Evolutionary conservation across 2,888 invertebrate species (phyloP), one percentile per base, ranked within the genome.

Genomic region (Drosophila ustulata): DNA sequence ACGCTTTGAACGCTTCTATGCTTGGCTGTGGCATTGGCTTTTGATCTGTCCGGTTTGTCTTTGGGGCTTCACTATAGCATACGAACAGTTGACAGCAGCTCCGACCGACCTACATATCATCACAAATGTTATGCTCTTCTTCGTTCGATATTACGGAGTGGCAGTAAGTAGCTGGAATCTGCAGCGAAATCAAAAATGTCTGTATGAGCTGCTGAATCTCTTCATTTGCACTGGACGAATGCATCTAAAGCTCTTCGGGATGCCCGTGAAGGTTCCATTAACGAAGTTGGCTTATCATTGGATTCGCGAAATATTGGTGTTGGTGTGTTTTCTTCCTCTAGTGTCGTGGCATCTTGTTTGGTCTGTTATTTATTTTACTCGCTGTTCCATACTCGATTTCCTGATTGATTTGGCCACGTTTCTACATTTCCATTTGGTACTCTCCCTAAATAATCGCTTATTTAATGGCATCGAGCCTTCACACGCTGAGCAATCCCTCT

Each of bases 201-300:
- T 66, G 0, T 34, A 8, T 11, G 34, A 62, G 6, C n/a, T 62
- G 2, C 9, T 66, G 11, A 62, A 66, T 51, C 25, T 45, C 1
- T 66, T 62, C 3, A 0, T 62, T 7, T 3, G 11, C 2, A 7
- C 62, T 11, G 23, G 13, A 0, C 34, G 4, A 18, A 51, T 51
- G 46, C 50, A 66, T 46, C 4, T 4, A 3, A 30, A 61, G 23
- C 46, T 62, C 26, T 51, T 66, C n/a, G 66, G 62, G 39, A 1
- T 11, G 9, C 8, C 25, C 0, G 30, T 49, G 7, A 2, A 18
- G 1, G 7, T 55, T 6, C 9, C 53, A 8, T 1, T 32, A 8
- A 32, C 9, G 9, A 32, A 1, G 32, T 32, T 32, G 32, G 32
- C 9, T 8, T 8, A 9, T 3, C 32, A 32, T 3, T 32, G 32